Percentiles rank a stretch among this genome's conserved stretches.
phyloP scores from a whole-genome alignment of 2,888 invertebrate species.

The Dolichopus griseipennis region DNA sequence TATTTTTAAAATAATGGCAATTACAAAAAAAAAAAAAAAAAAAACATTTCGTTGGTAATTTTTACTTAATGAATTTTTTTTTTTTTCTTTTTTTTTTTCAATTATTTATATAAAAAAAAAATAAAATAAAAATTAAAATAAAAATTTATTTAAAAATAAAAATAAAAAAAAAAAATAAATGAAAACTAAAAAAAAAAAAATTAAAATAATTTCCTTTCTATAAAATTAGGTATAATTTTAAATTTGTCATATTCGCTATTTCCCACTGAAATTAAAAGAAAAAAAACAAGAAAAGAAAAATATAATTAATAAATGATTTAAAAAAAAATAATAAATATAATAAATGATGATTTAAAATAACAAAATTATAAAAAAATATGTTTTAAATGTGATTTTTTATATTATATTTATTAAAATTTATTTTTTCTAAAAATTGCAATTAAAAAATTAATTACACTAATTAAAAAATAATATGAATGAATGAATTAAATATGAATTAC shows the following conservation, averaged over 20 bases:
- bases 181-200: not conserved
- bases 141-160: not conserved
- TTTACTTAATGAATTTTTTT: not conserved
- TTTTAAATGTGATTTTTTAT: too few relatives aligned
- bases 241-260: constrained; percentile 12
- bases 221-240: not conserved
- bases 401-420: too few relatives aligned
- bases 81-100: constrained; percentile 13
- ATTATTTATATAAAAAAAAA: constrained; percentile 11
- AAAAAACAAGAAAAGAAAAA: constrained; percentile 11
- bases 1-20: constrained; percentile 38
- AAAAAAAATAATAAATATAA: not conserved
- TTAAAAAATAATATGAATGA: too few relatives aligned
- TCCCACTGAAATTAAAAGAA: constrained; percentile 19
- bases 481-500: too few relatives aligned
- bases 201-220: not conserved
- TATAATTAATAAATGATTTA: constrained; percentile 10
- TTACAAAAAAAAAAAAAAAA: not conserved
- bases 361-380: too few relatives aligned
- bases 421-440: too few relatives aligned
- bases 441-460: too few relatives aligned
- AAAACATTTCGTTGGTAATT: constrained; percentile 20
- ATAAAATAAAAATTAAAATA: not conserved
- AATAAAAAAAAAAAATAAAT: too few relatives aligned
- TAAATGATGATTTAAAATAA: too few relatives aligned